Evolutionary conservation across 2,797 vertebrate genomes (phyloP).

Genomic region (Remorina albescens): DNA sequence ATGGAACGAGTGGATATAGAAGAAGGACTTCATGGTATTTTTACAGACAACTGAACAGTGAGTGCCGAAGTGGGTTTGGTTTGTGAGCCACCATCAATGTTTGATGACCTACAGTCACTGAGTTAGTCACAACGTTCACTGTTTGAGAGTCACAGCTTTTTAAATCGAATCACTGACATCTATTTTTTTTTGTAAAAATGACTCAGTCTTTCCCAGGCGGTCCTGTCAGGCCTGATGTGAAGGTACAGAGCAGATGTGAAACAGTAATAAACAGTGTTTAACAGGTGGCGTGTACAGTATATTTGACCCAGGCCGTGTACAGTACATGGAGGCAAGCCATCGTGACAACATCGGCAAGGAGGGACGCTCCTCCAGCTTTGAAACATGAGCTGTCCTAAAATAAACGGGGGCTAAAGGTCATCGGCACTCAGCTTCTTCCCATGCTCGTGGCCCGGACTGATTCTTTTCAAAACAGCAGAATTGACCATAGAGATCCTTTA

Average conservation of each 20-base stretch:
- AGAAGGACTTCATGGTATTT: not conserved
- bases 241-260: no score
- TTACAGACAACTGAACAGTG: not conserved
- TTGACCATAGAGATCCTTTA: no score
- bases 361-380: constrained; percentile 59
- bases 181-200: no score
- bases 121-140: not conserved
- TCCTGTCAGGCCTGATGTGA: constrained; percentile 1
- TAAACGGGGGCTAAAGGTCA: constrained; percentile 77
- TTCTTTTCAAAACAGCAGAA: no score
- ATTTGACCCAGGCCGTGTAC: constrained; percentile 10
- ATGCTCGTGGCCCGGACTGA: constrained; percentile 3
- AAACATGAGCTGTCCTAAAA: constrained; percentile 82
- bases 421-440: constrained; percentile 22
- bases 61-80: not conserved
- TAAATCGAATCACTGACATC: no score
- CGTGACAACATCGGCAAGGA: constrained; percentile 49
- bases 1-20: not conserved
- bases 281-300: constrained; percentile 25
- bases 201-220: not conserved
- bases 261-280: not conserved
- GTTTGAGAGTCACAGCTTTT: not conserved
- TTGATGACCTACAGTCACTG: not conserved
- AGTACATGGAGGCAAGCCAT: constrained; percentile 28
- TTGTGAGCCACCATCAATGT: not conserved